Conservation (phyloP, 2,888 invertebrate species). For the Hypercompe scribonia region DNA sequence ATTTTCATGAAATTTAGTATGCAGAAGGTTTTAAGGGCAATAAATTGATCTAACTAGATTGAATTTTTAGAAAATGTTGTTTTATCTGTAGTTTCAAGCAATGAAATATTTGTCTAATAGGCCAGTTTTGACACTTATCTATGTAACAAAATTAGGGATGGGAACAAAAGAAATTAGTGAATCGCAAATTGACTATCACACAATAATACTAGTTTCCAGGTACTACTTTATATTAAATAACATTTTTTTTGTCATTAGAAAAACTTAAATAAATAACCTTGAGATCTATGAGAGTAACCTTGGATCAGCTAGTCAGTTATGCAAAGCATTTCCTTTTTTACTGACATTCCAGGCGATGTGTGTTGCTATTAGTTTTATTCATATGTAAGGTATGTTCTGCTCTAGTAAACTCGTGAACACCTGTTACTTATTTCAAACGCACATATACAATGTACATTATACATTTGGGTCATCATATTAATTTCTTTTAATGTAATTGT, state of each 20-base stretch:
- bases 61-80: no score
- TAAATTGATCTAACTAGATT: no score
- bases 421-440: conserved; percentile 35
- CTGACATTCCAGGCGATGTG: conserved; percentile 32
- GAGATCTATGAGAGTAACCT: conserved; percentile 20
- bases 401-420: conserved; percentile 42
- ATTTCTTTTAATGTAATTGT: background rate
- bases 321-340: conserved; percentile 32
- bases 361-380: conserved; percentile 31
- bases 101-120: no score
- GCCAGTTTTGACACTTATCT: no score
- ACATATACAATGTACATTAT: background rate
- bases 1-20: no score
- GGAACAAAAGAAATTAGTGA: no score
- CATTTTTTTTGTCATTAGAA: background rate
- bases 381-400: conserved; percentile 46
- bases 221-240: background rate
- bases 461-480: background rate
- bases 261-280: conserved; percentile 19
- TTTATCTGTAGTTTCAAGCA: no score
- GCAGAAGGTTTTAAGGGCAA: no score
- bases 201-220: no score
- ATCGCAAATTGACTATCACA: no score
- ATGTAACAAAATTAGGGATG: no score
- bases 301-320: conserved; percentile 22